Evolutionary conservation across 2,113 vertebrate species (phyloP).

Genomic region (Isichthys henryi): DNA sequence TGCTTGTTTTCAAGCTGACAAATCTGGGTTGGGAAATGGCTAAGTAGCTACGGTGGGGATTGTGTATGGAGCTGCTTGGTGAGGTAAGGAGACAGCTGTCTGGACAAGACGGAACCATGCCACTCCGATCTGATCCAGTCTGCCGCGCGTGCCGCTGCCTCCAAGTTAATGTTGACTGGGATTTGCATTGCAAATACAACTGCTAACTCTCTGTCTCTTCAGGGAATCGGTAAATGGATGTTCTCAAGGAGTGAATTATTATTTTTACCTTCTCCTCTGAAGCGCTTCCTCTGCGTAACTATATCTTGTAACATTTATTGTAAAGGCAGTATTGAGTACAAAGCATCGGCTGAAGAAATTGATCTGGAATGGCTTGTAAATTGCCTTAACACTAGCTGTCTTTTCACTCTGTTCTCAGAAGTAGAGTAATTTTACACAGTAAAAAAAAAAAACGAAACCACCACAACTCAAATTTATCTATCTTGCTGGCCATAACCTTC

Average conservation of each 20-base stretch:
- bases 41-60: neutral
- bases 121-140: neutral
- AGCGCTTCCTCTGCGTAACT: neutral
- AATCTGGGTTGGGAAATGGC: neutral
- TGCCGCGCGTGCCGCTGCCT: neutral
- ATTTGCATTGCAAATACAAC: neutral
- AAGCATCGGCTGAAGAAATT: neutral
- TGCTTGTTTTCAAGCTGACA: neutral
- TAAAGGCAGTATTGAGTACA: neutral
- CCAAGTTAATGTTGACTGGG: neutral
- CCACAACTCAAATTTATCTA: neutral
- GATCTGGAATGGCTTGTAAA: neutral
- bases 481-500: neutral
- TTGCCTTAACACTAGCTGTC: neutral
- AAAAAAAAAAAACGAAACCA: neutral
- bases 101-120: neutral
- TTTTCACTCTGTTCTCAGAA: neutral
- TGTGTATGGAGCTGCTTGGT: neutral
- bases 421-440: neutral
- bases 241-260: neutral
- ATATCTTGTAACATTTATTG: neutral
- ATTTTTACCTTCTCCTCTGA: neutral
- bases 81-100: neutral
- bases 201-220: neutral
- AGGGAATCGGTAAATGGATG: neutral